Evolutionary conservation across 2,888 invertebrate genomes (phyloP).

Genomic region (Unio delphinus): DNA sequence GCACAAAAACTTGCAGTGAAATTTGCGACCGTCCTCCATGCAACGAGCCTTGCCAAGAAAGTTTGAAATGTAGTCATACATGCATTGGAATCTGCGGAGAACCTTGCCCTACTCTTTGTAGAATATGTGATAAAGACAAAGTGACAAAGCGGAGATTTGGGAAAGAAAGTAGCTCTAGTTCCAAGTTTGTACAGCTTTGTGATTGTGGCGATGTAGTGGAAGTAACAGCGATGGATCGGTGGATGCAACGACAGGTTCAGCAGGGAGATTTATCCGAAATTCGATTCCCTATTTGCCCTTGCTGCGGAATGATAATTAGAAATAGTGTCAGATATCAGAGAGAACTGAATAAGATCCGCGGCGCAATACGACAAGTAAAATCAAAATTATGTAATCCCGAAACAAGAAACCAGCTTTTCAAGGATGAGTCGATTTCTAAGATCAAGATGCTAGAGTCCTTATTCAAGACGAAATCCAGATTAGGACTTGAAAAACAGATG

Average conservation of each 20-base stretch:
- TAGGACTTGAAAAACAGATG: neutral
- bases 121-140: constrained; percentile 73
- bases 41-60: constrained; percentile 63
- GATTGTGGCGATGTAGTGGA: constrained; percentile 69
- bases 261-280: too few species aligned
- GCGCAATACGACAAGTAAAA: too few species aligned
- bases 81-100: constrained; percentile 83
- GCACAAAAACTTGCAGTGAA: constrained; percentile 64
- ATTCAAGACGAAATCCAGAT: too few species aligned
- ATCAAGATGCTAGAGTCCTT: too few species aligned
- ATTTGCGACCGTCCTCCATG: constrained; percentile 68
- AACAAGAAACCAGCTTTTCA: too few species aligned
- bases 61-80: constrained; percentile 70
- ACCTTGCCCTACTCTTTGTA: constrained; percentile 78
- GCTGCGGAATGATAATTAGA: too few species aligned
- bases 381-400: too few species aligned
- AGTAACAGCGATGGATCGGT: constrained; percentile 64
- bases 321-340: too few species aligned
- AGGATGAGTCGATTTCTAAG: too few species aligned
- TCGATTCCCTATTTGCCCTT: too few species aligned
- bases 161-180: constrained; percentile 64
- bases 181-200: constrained; percentile 65
- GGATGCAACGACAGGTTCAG: constrained; percentile 49
- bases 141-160: constrained; percentile 16
- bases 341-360: too few species aligned